A percentile compares a stretch with the other conserved stretches of the same genome.
Evolutionary conservation across 2,113 vertebrate genomes (phyloP).

Genomic region (Lophius piscatorius): DNA sequence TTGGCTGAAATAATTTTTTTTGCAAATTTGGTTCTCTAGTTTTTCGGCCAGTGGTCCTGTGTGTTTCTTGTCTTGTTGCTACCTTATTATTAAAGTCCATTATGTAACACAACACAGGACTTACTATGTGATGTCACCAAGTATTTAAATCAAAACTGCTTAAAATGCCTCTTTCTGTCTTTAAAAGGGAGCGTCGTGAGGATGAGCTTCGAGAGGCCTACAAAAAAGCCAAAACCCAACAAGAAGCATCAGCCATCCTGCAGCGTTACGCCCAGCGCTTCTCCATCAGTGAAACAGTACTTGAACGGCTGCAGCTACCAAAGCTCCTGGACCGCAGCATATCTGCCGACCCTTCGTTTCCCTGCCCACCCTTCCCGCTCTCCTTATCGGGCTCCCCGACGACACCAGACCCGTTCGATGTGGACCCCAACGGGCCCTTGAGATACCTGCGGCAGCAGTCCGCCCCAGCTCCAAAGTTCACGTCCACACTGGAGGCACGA

Average conservation of each 20-base stretch:
- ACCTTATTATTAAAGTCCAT: not conserved
- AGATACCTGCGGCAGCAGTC: slow-evolving; percentile 93
- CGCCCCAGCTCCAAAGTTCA: slow-evolving; percentile 91
- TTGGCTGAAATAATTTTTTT: no score
- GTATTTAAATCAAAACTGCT: no score
- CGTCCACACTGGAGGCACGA: slow-evolving; percentile 90
- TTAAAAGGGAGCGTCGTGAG: slow-evolving; percentile 87
- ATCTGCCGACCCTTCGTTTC: slow-evolving; percentile 87
- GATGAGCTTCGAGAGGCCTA: slow-evolving; percentile 89
- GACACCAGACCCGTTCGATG: slow-evolving; percentile 56
- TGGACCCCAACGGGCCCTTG: slow-evolving; percentile 77
- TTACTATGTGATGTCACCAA: no score
- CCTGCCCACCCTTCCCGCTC: slow-evolving; percentile 72
- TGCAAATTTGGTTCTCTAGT: no score
- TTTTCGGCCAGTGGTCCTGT: no score
- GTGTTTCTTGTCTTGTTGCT: not conserved
- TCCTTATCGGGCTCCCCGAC: slow-evolving; percentile 77
- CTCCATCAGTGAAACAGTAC: slow-evolving; percentile 93
- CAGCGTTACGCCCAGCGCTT: slow-evolving; percentile 94
- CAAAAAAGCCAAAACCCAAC: slow-evolving; percentile 84
- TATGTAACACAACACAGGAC: no score
- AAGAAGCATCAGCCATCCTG: slow-evolving; percentile 89
- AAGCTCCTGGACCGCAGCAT: slow-evolving; percentile 93
- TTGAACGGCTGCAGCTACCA: slow-evolving; percentile 93
- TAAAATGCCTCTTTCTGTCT: not conserved